Base-by-base conservation (phyloP, 2,113 vertebrate species). In the Gymnarchus niloticus region DNA sequence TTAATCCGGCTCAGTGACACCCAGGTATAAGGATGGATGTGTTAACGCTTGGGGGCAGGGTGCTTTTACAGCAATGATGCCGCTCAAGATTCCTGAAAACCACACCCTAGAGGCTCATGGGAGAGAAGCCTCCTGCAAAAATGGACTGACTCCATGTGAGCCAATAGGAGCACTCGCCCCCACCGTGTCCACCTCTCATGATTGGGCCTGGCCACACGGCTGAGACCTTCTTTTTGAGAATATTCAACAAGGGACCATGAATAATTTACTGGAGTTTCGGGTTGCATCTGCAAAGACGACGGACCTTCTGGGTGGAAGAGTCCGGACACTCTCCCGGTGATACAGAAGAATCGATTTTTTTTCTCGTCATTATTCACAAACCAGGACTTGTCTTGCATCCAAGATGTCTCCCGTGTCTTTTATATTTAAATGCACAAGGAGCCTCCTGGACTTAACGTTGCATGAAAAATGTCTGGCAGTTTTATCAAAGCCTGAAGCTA, bases 221-320 rank as follows among this genome's bases (percentile, higher is more conserved):
- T 3, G 80, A 51, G 52, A 23, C 44, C 33, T 44, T 51, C 83
- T 12, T 65, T 49, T 33, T 69, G 49, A 76, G 49, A 54, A 76
- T 28, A 84, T 73, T n/a, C 46, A 10, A 37, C 48, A 65, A 85
- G 61, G 48, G 23, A 21, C 54, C 61, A 77, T 76, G 41, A 76
- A 85, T 84, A 76, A 52, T 54, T 76, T 23, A 84, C 59, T 28
- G 83, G 14, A 25, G 28, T 76, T 52, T 77, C 57, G n/a, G 84
- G 49, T 65, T 76, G 48, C 49, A 54, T 56, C 28, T 23, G 65
- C 61, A 28, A 8, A 77, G 65, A 3, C n/a, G 28, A 14, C 33
- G 56, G 56, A n/a, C n/a, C n/a, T n/a, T n/a, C n/a, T n/a, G n/a
- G n/a, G 65, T 73, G 65, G 65, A 28, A 12, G 33, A 41, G 65